These are phyloP conservation scores for Hyperoplus lanceolatus DNA, from an alignment of 2,797 vertebrate species.

Conservation along the genomic window DNA sequence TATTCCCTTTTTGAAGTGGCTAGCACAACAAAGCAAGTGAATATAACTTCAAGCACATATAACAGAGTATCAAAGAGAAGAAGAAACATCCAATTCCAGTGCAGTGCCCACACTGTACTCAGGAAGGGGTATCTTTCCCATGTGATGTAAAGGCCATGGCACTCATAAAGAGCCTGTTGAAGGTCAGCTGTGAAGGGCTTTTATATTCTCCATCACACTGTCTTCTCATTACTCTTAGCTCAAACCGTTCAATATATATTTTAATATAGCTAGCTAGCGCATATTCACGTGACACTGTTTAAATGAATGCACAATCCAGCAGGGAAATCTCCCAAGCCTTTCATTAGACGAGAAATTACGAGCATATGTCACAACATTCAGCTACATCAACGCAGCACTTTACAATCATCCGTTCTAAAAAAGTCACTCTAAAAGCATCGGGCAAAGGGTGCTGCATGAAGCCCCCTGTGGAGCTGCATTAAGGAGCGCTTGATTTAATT, in stretches of 20 bases:
- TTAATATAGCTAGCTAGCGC: conserved; percentile 29
- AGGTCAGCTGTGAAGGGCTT: conserved; percentile 13
- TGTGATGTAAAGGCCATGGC: neutral
- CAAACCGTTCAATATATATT: conserved; percentile 16
- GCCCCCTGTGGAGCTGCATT: conserved; percentile 46
- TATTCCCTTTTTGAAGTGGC: neutral
- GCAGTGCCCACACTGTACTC: neutral
- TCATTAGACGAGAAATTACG: conserved; percentile 63
- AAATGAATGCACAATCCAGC: conserved; percentile 62
- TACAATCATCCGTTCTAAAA: conserved; percentile 41
- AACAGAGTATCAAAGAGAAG: neutral
- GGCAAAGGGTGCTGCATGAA: conserved; percentile 44
- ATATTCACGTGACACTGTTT: conserved; percentile 55
- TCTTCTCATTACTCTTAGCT: conserved; percentile 52
- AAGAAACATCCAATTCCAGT: neutral
- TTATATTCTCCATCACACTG: conserved; percentile 37
- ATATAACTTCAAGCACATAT: neutral
- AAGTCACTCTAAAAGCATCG: conserved; percentile 52
- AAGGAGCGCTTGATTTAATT: conserved; percentile 74
- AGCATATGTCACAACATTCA: conserved; percentile 62
- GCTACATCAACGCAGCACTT: conserved; percentile 43
- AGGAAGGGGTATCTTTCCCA: neutral
- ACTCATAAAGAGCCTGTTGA: neutral
- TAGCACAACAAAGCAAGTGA: neutral
- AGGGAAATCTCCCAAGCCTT: conserved; percentile 70